Conservation (phyloP, 2,888 invertebrate species). For the Aspidiotus destructor region DNA sequence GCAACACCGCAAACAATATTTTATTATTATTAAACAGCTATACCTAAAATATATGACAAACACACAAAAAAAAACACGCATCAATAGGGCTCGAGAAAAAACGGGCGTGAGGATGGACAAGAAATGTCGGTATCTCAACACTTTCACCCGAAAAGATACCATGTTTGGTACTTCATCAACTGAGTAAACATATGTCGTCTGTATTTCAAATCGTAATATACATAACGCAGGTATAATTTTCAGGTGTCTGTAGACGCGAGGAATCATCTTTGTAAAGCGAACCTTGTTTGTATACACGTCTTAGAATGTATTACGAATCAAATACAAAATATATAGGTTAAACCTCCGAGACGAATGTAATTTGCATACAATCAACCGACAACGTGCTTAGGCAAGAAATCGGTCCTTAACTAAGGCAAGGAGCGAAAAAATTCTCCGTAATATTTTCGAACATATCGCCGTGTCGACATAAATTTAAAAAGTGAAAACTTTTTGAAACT, state of each 20-base stretch:
- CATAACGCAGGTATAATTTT: background rate
- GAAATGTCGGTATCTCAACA: conserved; percentile 1
- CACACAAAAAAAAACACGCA: background rate
- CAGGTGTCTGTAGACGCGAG: too few species aligned
- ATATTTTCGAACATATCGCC: too few species aligned
- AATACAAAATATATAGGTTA: background rate
- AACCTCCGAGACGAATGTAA: background rate
- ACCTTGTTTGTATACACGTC: too few species aligned
- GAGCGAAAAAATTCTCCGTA: background rate
- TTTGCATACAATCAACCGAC: background rate
- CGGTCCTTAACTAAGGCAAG: too few species aligned
- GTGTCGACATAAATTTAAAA: too few species aligned
- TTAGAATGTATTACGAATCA: background rate
- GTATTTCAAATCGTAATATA: background rate
- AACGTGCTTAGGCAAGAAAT: background rate
- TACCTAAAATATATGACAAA: background rate
- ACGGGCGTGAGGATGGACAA: background rate
- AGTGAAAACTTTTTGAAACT: too few species aligned
- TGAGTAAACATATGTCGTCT: background rate
- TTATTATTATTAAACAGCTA: background rate
- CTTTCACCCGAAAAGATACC: conserved; percentile 22
- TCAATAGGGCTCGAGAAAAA: background rate
- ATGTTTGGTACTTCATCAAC: conserved; percentile 20
- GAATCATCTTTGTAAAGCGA: too few species aligned
- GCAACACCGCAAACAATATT: background rate